Conservation (phyloP, 2,888 invertebrate genomes). For the Therioaphis trifolii region DNA sequence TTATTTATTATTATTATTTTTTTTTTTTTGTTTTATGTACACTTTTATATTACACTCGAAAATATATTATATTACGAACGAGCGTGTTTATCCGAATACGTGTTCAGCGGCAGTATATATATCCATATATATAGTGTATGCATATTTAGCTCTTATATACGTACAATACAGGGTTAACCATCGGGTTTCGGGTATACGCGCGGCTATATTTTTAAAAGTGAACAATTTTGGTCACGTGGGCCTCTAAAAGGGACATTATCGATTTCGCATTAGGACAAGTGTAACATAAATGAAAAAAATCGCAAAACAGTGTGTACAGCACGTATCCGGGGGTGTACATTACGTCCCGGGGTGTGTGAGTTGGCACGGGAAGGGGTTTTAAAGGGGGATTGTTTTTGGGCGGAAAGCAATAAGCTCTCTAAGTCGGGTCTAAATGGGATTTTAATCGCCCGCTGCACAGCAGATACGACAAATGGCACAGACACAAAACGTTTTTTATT, state of each 20-base stretch:
- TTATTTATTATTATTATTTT: no score
- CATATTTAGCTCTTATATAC: no score
- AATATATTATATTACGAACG: no score
- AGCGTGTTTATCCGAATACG: neutral
- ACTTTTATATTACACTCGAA: no score
- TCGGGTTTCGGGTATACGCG: neutral
- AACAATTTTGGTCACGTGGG: constrained; percentile 42
- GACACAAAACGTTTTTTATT: constrained; percentile 58
- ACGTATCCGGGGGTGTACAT: constrained; percentile 37
- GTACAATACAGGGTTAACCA: constrained; percentile 6
- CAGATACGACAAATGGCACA: constrained; percentile 57
- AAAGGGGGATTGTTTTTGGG: constrained; percentile 54
- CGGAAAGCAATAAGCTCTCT: constrained; percentile 62
- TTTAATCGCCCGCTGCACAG: constrained; percentile 55
- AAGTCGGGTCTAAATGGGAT: constrained; percentile 60
- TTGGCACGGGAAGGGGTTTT: constrained; percentile 58
- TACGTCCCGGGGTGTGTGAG: constrained; percentile 37
- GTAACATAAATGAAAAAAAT: constrained; percentile 47
- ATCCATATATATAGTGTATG: no score
- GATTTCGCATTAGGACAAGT: constrained; percentile 61
- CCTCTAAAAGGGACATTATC: constrained; percentile 57
- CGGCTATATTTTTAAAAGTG: constrained; percentile 29
- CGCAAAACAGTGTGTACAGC: constrained; percentile 43
- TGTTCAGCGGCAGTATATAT: neutral
- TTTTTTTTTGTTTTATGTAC: no score